Evolutionary conservation across 2,797 vertebrate species (phyloP), one percentile per base, ranked within the genome.

Genomic region (Hoplostethus atlanticus): DNA sequence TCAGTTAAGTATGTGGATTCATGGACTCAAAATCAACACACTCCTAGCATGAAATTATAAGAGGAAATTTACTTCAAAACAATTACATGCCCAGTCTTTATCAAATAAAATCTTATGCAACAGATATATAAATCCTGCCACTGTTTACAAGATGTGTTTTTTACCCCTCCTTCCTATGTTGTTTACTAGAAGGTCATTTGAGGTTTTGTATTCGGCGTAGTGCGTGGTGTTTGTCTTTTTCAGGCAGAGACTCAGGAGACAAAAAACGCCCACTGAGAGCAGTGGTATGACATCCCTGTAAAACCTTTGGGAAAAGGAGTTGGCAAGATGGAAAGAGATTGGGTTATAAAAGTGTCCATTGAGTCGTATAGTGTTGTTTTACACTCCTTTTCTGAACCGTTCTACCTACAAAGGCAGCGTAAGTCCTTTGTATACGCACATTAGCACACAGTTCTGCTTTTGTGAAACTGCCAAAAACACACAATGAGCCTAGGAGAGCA

Each of bases 301-400:
- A 75, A 47, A 44, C 61, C 61, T 59, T 55, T 38, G 13, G 34
- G 16, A 68, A 65, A 64, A 40, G 56, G 73, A 7, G 56, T 15
- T 21, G 16, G n/a, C 51, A 60, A 64, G 50, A 16, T 53, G 30
- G 59, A 38, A 51, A 8, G 55, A 55, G 55, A 71, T 28, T 46
- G 30, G 25, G 38, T 66, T 66, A 73, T 55, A 63, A 74, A 69
- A 68, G 71, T 51, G 68, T 61, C 46, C 10, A 3, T 36, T 70
- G 80, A 84, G 54, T 87, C 80, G 77, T 55, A 51, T 61, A 57
- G 55, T 50, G 60, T 30, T 59, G 16, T 59, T 76, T 61, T 48
- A 60, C 31, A 9, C 17, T 57, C 9, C 7, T 59, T 77, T 70
- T 64, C 44, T 69, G 56, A 75, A 74, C 52, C 47, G 52, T 79